Base-by-base conservation (phyloP, 2,888 invertebrate genomes). In the Cheilosia vulpina region DNA sequence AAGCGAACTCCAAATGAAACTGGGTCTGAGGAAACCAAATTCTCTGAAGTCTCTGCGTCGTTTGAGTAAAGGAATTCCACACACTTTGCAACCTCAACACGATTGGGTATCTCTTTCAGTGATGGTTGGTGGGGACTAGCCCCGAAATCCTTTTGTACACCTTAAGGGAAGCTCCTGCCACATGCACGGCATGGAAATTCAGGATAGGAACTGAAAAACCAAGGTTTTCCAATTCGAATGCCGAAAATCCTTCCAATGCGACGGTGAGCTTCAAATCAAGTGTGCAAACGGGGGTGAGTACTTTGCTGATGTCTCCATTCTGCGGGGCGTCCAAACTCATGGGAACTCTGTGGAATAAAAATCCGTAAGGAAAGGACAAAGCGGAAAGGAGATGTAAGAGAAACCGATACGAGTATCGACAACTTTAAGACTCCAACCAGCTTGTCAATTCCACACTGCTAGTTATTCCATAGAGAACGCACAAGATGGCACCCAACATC, bases 201-300 rank as follows among this genome's bases (percentile, higher is more conserved):
- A n/a, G 71, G 9, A 81, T 63, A 11, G 17, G 11, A 69, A 71
- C 21, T 24, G 52, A 34, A 17, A 24, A 66, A 58, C 66, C 75
- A 38, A 75, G 17, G 52, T 34, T 19, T 2, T 13, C 11, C 45
- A 72, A 41, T 53, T 31, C 7, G 57, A 47, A 72, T 76, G 38
- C 66, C 72, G 58, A 63, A 77, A 21, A 27, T 15, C 34, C 63
- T 60, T 6, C 72, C 76, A 31, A 15, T 50, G 24, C 21, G 6
- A n/a, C 24, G 47, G 52, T 21, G 17, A 62, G 38, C 52, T 27
- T 45, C 45, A 24, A 63, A 21, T 72, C 62, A 17, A 52, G 38
- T 77, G 85, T 85, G 62, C 85, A 81, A 85, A 85, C 15, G 81
- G 81, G 83, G 85, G 81, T 81, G 81, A 81, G 76, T 68, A 52